These are phyloP conservation scores for Campoplex nolae DNA, from an alignment of 2,888 invertebrate genomes.

Conservation along the genomic window DNA sequence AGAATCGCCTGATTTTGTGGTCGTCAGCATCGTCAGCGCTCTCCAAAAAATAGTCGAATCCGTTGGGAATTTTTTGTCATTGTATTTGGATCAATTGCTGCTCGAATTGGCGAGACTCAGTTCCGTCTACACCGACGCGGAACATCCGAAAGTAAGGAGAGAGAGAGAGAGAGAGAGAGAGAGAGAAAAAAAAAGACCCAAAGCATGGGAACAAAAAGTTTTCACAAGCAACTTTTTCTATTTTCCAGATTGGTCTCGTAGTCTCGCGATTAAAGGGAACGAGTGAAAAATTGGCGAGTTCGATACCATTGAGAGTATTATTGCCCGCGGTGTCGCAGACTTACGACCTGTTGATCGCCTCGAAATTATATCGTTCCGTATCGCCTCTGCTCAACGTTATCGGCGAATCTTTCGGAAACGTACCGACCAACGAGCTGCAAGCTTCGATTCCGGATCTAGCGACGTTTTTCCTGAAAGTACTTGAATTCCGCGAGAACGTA, in stretches of 20 bases:
- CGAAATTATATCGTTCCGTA: slow-evolving; percentile 87
- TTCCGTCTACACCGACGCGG: slow-evolving; percentile 78
- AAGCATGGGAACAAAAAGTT: too few species aligned
- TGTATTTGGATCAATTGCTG: slow-evolving; percentile 91
- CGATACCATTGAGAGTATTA: slow-evolving; percentile 90
- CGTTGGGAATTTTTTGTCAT: slow-evolving; percentile 93
- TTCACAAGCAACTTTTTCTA: not conserved
- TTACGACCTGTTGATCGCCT: slow-evolving; percentile 87
- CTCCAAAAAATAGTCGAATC: slow-evolving; percentile 93
- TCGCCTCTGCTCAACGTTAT: slow-evolving; percentile 91
- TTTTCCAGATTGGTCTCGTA: slow-evolving; percentile 83
- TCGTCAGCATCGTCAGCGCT: slow-evolving; percentile 92
- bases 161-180: too few species aligned
- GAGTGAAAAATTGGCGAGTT: slow-evolving; percentile 88
- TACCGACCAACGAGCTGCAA: slow-evolving; percentile 88
- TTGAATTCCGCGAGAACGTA: slow-evolving; percentile 88
- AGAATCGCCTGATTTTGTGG: slow-evolving; percentile 87
- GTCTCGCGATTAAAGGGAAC: slow-evolving; percentile 87
- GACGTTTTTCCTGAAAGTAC: slow-evolving; percentile 90
- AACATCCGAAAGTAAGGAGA: slow-evolving; percentile 78
- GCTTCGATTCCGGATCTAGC: slow-evolving; percentile 89
- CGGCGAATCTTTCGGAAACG: slow-evolving; percentile 89
- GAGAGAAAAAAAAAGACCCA: slow-evolving; percentile 8
- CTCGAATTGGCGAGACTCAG: slow-evolving; percentile 87
- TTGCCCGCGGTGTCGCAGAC: slow-evolving; percentile 90